A percentile compares a stretch with the other conserved stretches of the same genome.
Evolutionary conservation across 2,113 vertebrate genomes (phyloP).

Genomic region (Centrocercus urophasianus): DNA sequence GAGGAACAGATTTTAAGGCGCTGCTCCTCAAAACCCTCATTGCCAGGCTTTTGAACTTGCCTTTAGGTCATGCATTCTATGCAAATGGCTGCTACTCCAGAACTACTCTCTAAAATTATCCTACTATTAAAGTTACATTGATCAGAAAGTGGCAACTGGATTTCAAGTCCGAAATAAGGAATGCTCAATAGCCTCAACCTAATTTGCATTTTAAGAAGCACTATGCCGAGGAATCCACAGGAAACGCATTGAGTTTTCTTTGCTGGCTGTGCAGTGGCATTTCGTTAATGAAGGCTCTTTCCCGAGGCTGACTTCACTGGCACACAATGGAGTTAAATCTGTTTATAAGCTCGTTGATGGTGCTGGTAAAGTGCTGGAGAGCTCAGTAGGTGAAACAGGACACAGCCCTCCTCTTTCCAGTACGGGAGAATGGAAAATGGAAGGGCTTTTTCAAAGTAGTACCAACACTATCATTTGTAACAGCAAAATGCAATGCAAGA

Average conservation of each 20-base stretch:
- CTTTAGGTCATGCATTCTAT: not conserved
- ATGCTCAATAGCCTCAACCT: not conserved
- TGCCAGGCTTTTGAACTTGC: not conserved
- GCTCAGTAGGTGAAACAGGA: not conserved
- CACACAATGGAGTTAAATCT: not conserved
- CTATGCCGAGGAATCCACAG: not conserved
- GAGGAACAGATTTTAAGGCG: constrained; percentile 14
- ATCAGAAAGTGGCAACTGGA: constrained; percentile 16
- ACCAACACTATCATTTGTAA: not conserved
- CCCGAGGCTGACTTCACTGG: not conserved
- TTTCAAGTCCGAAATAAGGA: constrained; percentile 14
- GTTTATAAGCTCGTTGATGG: not conserved
- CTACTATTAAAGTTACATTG: not conserved
- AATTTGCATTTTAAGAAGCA: not conserved
- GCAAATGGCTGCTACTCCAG: not conserved
- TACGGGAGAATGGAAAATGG: not conserved
- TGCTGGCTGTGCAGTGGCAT: not conserved
- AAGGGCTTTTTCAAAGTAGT: not conserved
- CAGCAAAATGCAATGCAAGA: not conserved
- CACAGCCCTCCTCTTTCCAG: not conserved
- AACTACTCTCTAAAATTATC: constrained; percentile 11
- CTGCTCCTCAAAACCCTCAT: not conserved
- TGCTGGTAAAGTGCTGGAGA: not conserved
- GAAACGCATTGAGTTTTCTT: not conserved
- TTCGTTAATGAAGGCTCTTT: not conserved